These are phyloP conservation scores for Sympetrum striolatum DNA, from an alignment of 2,888 invertebrate genomes.

Conservation along the genomic window DNA sequence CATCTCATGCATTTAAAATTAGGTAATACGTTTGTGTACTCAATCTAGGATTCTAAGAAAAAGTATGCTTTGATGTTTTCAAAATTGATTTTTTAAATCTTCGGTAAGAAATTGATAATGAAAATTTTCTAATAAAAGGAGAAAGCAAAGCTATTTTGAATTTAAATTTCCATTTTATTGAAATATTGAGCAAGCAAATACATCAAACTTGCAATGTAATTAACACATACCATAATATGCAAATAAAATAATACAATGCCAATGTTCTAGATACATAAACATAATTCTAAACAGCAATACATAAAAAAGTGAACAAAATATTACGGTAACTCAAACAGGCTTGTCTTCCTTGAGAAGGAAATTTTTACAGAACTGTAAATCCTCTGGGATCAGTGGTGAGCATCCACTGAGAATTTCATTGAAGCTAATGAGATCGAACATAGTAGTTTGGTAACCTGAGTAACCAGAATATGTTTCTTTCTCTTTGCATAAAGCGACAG, in stretches of 20 bases:
- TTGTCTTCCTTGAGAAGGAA: slow-evolving; percentile 68
- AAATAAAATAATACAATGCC: not conserved
- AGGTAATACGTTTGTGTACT: not conserved
- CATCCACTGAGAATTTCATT: slow-evolving; percentile 67
- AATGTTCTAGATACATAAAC: not conserved
- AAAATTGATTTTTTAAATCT: not conserved
- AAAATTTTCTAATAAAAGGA: not conserved
- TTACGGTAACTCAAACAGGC: slow-evolving; percentile 49
- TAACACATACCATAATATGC: not conserved
- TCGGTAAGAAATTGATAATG: not conserved
- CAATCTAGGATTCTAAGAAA: not conserved
- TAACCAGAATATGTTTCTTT: not conserved
- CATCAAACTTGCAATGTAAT: not conserved
- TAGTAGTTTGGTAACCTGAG: slow-evolving; percentile 33
- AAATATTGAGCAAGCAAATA: slow-evolving; percentile 20
- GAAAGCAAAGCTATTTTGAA: not conserved
- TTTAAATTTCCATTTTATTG: not conserved
- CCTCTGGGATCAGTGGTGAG: slow-evolving; percentile 61
- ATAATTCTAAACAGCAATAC: not conserved
- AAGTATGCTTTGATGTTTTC: not conserved
- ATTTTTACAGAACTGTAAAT: slow-evolving; percentile 64
- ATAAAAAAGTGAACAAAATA: not conserved
- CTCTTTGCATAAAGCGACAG: slow-evolving; percentile 67
- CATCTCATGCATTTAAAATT: not conserved
- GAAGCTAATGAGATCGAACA: slow-evolving; percentile 67